Percentiles rank a stretch among this genome's conserved stretches.
Conservation (phyloP, 2,113 vertebrate genomes). For the Geococcyx californianus region DNA sequence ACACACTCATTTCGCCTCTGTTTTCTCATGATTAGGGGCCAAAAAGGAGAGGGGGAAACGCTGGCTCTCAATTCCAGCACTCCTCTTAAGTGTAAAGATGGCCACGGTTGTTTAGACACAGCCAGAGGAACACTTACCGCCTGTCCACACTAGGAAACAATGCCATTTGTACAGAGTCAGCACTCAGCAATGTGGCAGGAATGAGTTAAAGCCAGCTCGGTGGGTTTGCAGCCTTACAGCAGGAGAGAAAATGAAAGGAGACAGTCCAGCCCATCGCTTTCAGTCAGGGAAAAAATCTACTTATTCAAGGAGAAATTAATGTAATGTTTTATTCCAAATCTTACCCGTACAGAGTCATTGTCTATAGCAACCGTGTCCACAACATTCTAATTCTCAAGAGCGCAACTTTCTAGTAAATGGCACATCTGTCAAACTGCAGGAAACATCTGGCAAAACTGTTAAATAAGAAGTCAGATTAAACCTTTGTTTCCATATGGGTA, state of each 20-base stretch:
- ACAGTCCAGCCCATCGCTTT: neutral
- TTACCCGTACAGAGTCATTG: slow-evolving; percentile 60
- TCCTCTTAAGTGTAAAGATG: neutral
- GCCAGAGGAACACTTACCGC: neutral
- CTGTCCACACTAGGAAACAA: neutral
- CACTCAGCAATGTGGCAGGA: neutral
- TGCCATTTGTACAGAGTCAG: neutral
- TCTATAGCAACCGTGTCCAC: slow-evolving; percentile 83
- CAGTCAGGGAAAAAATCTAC: neutral
- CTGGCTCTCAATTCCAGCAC: too few relatives aligned
- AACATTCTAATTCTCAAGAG: slow-evolving; percentile 75
- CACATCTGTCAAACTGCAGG: slow-evolving; percentile 77
- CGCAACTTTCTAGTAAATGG: slow-evolving; percentile 77
- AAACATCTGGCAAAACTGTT: slow-evolving; percentile 81
- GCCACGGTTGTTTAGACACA: neutral
- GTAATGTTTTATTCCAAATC: slow-evolving; percentile 51
- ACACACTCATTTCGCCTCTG: too few relatives aligned
- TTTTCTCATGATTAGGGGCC: too few relatives aligned
- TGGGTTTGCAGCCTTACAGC: neutral
- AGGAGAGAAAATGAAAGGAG: neutral
- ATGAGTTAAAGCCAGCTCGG: neutral
- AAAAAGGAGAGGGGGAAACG: too few relatives aligned
- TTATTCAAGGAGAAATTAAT: slow-evolving; percentile 23
- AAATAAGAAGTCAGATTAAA: slow-evolving; percentile 47
- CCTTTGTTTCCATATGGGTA: slow-evolving; percentile 46